phyloP scores from a whole-genome alignment of 2,113 vertebrate species.

The Menura novaehollandiae region DNA sequence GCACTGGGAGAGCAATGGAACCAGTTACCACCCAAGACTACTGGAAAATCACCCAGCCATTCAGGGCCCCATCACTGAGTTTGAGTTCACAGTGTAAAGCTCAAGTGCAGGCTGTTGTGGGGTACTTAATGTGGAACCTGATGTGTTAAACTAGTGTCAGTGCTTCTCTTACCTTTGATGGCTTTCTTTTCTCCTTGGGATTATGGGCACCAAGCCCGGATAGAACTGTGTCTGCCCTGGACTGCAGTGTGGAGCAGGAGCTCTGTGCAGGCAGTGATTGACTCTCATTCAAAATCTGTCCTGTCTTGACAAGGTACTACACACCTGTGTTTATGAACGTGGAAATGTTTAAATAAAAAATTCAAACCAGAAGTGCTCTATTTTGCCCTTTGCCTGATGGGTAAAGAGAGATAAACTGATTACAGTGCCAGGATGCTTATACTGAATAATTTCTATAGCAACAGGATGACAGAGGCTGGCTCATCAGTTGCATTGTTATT shows the following conservation, averaged over 20 bases:
- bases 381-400: not conserved
- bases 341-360: not conserved
- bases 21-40: not conserved
- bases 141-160: not conserved
- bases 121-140: not conserved
- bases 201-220: not conserved
- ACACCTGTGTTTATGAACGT: not conserved
- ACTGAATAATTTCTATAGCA: not conserved
- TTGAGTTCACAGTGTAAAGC: not conserved
- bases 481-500: not conserved
- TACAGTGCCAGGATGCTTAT: not conserved
- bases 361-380: not conserved
- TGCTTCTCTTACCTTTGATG: not conserved
- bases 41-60: not conserved
- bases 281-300: not conserved
- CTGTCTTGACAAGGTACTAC: not conserved
- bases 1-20: not conserved
- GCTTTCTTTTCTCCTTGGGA: not conserved
- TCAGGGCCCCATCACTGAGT: not conserved
- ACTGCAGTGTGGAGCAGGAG: not conserved
- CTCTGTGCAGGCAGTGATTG: accelerated
- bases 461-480: not conserved
- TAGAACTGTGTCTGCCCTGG: not conserved
- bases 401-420: not conserved
- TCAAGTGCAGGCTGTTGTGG: accelerated